phyloP scores from a whole-genome alignment of 2,888 invertebrate genomes.

The Onthophagus sagittarius region DNA sequence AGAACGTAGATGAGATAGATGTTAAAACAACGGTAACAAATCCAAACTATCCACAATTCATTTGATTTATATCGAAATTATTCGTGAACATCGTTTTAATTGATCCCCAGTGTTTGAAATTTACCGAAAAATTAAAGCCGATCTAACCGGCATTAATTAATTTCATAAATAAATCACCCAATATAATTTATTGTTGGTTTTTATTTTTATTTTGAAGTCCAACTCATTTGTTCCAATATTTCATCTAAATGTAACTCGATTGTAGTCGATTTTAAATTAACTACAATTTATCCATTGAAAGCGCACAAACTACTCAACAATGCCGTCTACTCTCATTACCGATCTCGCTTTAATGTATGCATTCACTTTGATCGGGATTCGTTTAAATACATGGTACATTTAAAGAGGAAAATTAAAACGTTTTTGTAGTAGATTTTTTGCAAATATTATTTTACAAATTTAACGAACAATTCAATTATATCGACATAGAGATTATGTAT shows the following conservation, averaged over 20 bases:
- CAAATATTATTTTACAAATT: not conserved
- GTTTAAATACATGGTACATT: not conserved
- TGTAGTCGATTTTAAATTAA: not conserved
- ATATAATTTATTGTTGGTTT: not conserved
- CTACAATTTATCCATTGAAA: not conserved
- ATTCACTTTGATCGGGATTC: not conserved
- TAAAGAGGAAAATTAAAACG: not conserved
- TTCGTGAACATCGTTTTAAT: not conserved
- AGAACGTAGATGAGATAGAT: not conserved
- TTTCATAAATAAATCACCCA: not conserved
- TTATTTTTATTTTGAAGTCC: no score
- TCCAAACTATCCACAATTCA: no score
- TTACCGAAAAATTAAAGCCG: not conserved
- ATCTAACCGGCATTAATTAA: not conserved
- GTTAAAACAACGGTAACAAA: not conserved
- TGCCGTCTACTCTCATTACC: not conserved
- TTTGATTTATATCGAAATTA: no score
- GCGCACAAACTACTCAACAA: not conserved
- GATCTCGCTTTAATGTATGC: not conserved
- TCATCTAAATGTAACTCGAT: not conserved
- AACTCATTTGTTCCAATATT: not conserved
- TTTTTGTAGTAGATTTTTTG: not conserved
- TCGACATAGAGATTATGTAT: not conserved
- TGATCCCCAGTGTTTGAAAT: not conserved
- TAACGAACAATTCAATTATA: not conserved